phyloP scores from a whole-genome alignment of 2,888 invertebrate genomes.

The Hymenopus coronatus region DNA sequence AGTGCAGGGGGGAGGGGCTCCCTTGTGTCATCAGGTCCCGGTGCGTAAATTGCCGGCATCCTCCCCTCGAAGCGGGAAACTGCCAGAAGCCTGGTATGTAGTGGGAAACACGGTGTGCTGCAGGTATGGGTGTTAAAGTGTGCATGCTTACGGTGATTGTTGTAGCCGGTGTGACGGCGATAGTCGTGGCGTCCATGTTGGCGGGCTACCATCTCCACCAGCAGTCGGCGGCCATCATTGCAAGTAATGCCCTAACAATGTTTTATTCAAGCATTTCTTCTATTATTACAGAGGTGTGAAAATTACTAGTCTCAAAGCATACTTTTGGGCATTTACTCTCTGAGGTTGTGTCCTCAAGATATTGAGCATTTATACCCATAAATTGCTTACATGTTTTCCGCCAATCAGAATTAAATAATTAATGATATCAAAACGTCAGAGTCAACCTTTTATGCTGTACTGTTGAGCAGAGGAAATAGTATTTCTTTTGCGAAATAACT shows the following conservation, averaged over 20 bases:
- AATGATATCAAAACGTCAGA: too few relatives aligned
- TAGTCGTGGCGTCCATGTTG: background rate
- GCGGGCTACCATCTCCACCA: background rate
- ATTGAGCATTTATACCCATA: too few relatives aligned
- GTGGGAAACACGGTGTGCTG: background rate
- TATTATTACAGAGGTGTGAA: too few relatives aligned
- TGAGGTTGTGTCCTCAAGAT: too few relatives aligned
- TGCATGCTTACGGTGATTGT: background rate
- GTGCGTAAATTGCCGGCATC: background rate
- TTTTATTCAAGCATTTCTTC: too few relatives aligned
- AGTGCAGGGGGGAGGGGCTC: background rate
- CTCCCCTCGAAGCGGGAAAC: background rate
- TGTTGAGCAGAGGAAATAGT: too few relatives aligned
- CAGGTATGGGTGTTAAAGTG: background rate
- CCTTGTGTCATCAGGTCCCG: background rate
- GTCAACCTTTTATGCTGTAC: too few relatives aligned
- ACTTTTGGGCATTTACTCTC: too few relatives aligned
- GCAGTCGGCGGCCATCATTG: background rate
- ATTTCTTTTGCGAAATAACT: too few relatives aligned
- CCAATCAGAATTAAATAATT: too few relatives aligned
- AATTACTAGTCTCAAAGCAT: too few relatives aligned
- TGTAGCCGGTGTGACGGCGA: background rate
- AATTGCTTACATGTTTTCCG: too few relatives aligned
- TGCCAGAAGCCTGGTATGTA: background rate
- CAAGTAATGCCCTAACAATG: background rate